These are phyloP conservation scores for Scaptomyza tumidula DNA, from an alignment of 2,888 invertebrate genomes.

Conservation along the genomic window DNA sequence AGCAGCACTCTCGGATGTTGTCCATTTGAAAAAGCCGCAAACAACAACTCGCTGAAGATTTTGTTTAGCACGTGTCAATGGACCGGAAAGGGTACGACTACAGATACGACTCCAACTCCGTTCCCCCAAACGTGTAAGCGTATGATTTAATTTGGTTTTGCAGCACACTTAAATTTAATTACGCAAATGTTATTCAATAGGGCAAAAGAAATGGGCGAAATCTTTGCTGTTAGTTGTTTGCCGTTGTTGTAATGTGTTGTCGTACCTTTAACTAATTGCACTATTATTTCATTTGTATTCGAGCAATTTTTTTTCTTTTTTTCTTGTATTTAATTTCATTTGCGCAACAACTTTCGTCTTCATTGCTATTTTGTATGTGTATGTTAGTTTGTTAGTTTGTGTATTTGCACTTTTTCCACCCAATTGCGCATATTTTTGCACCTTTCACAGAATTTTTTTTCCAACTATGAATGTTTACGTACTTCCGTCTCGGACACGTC, in stretches of 20 bases:
- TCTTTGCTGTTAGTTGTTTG: constrained; percentile 15
- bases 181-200: constrained; percentile 76
- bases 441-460: constrained; percentile 76
- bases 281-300: constrained; percentile 69
- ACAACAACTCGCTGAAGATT: constrained; percentile 46
- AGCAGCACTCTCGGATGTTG: constrained; percentile 8
- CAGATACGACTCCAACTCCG: not conserved
- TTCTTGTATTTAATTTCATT: constrained; percentile 59
- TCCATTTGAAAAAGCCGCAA: constrained; percentile 45
- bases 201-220: constrained; percentile 58
- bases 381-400: constrained; percentile 16
- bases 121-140: not conserved
- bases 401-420: constrained; percentile 56
- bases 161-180: constrained; percentile 60
- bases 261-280: constrained; percentile 65
- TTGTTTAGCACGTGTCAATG: constrained; percentile 66
- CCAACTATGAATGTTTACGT: not conserved
- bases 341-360: constrained; percentile 79
- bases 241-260: constrained; percentile 44
- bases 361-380: constrained; percentile 47
- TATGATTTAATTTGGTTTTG: constrained; percentile 69
- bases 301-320: constrained; percentile 45
- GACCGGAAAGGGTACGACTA: constrained; percentile 43
- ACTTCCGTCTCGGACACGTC: constrained; percentile 62
- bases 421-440: constrained; percentile 63